phyloP scores from a whole-genome alignment of 2,888 invertebrate genomes.

The Athrips mouffetella region DNA sequence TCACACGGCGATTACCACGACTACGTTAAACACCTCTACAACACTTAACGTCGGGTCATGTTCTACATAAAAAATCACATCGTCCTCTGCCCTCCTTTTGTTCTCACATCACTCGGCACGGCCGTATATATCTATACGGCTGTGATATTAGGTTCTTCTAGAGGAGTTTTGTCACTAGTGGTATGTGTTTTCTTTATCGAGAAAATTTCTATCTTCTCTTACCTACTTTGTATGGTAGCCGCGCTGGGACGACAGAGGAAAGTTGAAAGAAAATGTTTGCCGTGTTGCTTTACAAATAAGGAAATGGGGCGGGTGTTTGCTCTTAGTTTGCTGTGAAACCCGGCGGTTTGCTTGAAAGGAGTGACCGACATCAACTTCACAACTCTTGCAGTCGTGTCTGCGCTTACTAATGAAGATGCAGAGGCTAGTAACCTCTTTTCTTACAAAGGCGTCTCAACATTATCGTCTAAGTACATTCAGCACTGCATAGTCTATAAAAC shows the following conservation, averaged over 20 bases:
- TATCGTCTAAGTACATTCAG: too few species aligned
- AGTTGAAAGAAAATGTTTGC: slow-evolving; percentile 37
- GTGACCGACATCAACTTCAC: slow-evolving; percentile 35
- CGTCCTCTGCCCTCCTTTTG: slow-evolving; percentile 17
- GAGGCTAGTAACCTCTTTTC: background rate
- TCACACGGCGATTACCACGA: slow-evolving; percentile 18
- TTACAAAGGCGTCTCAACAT: background rate
- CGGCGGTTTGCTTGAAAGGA: slow-evolving; percentile 27
- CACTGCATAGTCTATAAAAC: too few species aligned
- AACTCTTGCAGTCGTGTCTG: slow-evolving; percentile 5
- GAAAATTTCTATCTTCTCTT: slow-evolving; percentile 5
- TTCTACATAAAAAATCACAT: slow-evolving; percentile 16
- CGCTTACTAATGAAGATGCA: background rate
- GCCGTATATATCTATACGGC: too few species aligned
- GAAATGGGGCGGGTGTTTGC: slow-evolving; percentile 29
- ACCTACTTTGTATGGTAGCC: slow-evolving; percentile 28
- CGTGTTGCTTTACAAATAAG: slow-evolving; percentile 39
- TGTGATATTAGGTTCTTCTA: too few species aligned
- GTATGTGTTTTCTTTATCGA: too few species aligned
- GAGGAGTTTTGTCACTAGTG: too few species aligned
- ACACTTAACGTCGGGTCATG: slow-evolving; percentile 19
- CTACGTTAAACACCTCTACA: slow-evolving; percentile 20
- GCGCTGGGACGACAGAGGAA: slow-evolving; percentile 31
- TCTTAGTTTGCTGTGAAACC: slow-evolving; percentile 30
- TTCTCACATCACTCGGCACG: too few species aligned